phyloP scores from a whole-genome alignment of 2,888 invertebrate genomes.

The Eudasyphora cyanicolor region DNA sequence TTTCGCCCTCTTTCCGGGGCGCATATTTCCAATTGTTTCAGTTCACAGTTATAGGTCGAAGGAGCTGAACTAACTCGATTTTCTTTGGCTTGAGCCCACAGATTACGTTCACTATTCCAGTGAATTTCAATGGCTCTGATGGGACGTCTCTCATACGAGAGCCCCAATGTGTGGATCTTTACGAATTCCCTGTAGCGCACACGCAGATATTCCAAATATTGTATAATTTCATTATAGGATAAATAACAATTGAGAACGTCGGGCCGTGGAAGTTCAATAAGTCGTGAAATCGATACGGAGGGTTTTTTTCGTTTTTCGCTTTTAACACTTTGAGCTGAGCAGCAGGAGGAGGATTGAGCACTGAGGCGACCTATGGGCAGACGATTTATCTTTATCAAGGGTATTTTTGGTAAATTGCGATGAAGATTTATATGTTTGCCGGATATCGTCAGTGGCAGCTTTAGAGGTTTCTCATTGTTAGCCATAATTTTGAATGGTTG shows the following conservation, averaged over 20 bases:
- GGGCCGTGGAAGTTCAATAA: conserved; percentile 69
- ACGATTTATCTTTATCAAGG: not conserved
- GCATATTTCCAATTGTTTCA: conserved; percentile 13
- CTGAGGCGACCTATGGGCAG: not conserved
- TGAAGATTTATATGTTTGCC: conserved; percentile 6
- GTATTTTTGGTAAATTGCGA: not conserved
- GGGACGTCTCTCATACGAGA: conserved; percentile 75
- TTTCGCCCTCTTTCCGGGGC: conserved; percentile 67
- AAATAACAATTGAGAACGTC: conserved; percentile 75
- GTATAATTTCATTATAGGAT: conserved; percentile 74
- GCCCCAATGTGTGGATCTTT: conserved; percentile 74
- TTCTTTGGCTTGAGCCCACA: conserved; percentile 58
- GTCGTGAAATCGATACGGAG: not conserved
- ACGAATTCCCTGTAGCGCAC: conserved; percentile 73
- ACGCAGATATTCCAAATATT: conserved; percentile 76
- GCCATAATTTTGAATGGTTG: conserved; percentile 43
- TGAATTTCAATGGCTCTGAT: conserved; percentile 77
- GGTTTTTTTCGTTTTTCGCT: not conserved
- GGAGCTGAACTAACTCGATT: conserved; percentile 61
- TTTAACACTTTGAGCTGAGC: not conserved
- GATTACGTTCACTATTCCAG: conserved; percentile 72
- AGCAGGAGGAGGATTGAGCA: not conserved
- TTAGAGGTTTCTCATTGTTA: conserved; percentile 15
- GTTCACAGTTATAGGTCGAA: not conserved
- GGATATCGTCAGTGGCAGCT: not conserved